Evolutionary conservation across 2,113 vertebrate genomes (phyloP).

Genomic region (Hoplias malabaricus): DNA sequence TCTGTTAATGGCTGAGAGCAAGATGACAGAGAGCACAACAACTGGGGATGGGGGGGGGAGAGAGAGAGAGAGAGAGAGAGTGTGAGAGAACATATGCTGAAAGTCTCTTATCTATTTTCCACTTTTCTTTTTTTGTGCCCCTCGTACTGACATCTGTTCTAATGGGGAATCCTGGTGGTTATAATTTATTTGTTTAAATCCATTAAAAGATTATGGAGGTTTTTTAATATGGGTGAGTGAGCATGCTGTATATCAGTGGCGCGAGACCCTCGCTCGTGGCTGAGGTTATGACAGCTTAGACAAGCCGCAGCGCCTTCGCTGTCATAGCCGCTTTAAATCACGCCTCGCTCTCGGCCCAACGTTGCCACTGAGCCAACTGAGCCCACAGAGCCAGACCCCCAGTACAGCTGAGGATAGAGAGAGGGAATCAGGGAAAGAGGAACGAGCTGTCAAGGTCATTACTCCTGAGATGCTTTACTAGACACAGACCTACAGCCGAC

Average conservation of each 20-base stretch:
- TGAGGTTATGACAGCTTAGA: conserved; percentile 42
- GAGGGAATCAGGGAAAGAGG: background rate
- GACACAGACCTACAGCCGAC: background rate
- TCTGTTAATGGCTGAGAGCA: conserved; percentile 25
- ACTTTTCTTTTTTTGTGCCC: background rate
- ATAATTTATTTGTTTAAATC: conserved; percentile 38
- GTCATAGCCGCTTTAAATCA: conserved; percentile 14
- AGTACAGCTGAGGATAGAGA: background rate
- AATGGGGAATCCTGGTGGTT: conserved; percentile 35
- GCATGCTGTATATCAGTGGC: conserved; percentile 22
- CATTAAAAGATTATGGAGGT: conserved; percentile 41
- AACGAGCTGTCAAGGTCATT: background rate
- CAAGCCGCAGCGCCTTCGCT: conserved; percentile 8
- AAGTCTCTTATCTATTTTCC: background rate
- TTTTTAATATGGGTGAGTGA: conserved; percentile 19
- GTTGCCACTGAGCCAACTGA: background rate
- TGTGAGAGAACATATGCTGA: background rate
- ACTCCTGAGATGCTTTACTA: conserved; percentile 6
- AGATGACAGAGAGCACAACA: background rate
- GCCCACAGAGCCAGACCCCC: background rate
- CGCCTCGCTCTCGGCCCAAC: background rate
- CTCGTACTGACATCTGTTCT: background rate
- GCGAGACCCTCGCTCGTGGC: background rate
- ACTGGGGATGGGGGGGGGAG: background rate
- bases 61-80: background rate